Percentiles rank a stretch among this genome's conserved stretches.
Evolutionary conservation across 1,140 invertebrate genomes (phyloP).

Genomic region (Aphaenogaster rudis): DNA sequence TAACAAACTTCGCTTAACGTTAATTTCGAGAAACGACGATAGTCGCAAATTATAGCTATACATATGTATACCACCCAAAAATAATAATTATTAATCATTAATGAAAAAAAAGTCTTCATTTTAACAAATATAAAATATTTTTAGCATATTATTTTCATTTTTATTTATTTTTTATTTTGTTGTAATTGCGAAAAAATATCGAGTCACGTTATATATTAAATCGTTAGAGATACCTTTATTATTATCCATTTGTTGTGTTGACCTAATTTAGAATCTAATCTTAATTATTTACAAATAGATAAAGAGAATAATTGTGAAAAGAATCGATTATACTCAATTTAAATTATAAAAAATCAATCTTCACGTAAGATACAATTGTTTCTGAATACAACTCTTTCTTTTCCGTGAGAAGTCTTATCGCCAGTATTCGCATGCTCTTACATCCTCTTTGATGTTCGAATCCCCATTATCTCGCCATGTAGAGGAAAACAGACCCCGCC

Average conservation of each 20-base stretch:
- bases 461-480: slow-evolving; percentile 39
- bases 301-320: neutral
- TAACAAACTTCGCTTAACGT: neutral
- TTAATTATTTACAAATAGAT: neutral
- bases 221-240: neutral
- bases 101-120: neutral
- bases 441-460: slow-evolving; percentile 41
- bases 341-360: neutral
- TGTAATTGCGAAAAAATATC: neutral
- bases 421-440: neutral
- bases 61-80: neutral
- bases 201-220: neutral
- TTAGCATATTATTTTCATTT: neutral
- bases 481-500: slow-evolving; percentile 55
- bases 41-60: neutral
- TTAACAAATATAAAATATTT: neutral
- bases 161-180: neutral
- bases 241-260: neutral
- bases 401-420: neutral
- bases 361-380: neutral
- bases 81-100: neutral
- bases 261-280: neutral
- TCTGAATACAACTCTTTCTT: no score
- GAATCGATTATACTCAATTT: neutral
- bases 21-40: neutral